A percentile compares a stretch with the other conserved stretches of the same genome.
These are phyloP conservation scores for Mastacembelus armatus DNA, from an alignment of 2,797 vertebrate genomes.

Conservation along the genomic window DNA sequence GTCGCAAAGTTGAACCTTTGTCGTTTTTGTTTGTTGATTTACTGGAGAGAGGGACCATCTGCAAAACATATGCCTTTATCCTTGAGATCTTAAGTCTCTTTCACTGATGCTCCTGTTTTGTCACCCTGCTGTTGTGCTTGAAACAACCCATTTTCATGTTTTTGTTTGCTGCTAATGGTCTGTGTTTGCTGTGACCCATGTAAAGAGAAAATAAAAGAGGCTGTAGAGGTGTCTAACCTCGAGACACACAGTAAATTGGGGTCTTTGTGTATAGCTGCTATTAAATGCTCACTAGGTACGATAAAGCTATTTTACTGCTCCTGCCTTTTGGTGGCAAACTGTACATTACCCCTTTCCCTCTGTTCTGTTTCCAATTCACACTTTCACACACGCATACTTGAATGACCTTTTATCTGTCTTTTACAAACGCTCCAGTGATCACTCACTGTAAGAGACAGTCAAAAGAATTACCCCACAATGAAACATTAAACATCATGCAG, in stretches of 20 bases:
- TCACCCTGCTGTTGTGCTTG: background rate
- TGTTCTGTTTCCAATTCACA: background rate
- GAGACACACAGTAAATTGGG: conserved; percentile 54
- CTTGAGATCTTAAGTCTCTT: background rate
- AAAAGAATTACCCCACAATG: conserved; percentile 6
- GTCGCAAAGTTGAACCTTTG: no score
- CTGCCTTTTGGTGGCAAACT: conserved; percentile 8
- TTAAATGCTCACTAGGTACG: conserved; percentile 46
- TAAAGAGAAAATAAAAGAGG: conserved; percentile 44
- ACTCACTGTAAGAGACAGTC: conserved; percentile 3
- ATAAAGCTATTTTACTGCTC: conserved; percentile 38
- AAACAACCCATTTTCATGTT: conserved; percentile 14
- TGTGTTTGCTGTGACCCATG: conserved; percentile 22
- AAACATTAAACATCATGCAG: conserved; percentile 4
- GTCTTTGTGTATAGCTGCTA: conserved; percentile 54
- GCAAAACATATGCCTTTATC: no score
- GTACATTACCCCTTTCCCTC: background rate
- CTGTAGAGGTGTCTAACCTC: conserved; percentile 26
- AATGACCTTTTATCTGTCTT: conserved; percentile 21
- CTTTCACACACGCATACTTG: background rate
- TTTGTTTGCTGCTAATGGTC: conserved; percentile 29
- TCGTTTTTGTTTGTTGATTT: no score
- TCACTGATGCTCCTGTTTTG: background rate
- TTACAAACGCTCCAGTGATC: background rate
- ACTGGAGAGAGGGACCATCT: background rate